phyloP scores from a whole-genome alignment of 2,888 invertebrate genomes.

The Lithodes maja region DNA sequence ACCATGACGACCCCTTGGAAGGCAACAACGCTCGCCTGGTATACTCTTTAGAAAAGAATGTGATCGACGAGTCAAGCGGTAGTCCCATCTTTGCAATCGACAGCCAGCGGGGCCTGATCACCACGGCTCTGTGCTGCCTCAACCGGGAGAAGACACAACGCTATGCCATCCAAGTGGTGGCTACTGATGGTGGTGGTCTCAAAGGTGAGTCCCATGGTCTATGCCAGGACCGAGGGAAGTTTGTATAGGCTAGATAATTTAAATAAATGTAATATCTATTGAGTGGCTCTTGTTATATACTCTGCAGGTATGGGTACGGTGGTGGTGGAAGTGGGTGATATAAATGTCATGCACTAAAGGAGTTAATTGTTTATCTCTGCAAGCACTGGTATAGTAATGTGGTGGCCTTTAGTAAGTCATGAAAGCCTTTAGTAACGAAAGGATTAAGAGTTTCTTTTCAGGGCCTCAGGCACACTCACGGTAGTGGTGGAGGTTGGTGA shows the following conservation, averaged over 20 bases:
- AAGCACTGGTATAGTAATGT: too few species aligned
- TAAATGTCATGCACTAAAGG: too few species aligned
- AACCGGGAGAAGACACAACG: slow-evolving; percentile 74
- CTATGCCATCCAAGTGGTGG: slow-evolving; percentile 74
- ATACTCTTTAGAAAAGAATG: slow-evolving; percentile 75
- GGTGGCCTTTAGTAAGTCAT: too few species aligned
- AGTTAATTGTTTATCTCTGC: too few species aligned
- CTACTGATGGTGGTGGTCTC: slow-evolving; percentile 74
- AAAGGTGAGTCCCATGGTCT: slow-evolving; percentile 71
- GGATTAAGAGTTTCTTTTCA: too few species aligned
- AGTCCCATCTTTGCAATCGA: slow-evolving; percentile 75
- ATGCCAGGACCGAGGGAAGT: background rate
- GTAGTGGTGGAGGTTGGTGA: slow-evolving; percentile 24
- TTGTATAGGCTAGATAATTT: background rate
- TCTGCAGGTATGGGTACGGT: slow-evolving; percentile 55
- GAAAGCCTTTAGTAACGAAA: too few species aligned
- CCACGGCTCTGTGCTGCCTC: slow-evolving; percentile 73
- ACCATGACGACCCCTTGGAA: slow-evolving; percentile 76
- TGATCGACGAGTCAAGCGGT: slow-evolving; percentile 74
- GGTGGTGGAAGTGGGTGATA: slow-evolving; percentile 14
- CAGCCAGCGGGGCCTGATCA: slow-evolving; percentile 75
- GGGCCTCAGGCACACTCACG: too few species aligned
- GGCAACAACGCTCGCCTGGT: slow-evolving; percentile 76
- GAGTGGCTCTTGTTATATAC: background rate
- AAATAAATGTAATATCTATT: background rate